phyloP scores from a whole-genome alignment of 2,888 invertebrate species.

The Aspidiotus destructor region DNA sequence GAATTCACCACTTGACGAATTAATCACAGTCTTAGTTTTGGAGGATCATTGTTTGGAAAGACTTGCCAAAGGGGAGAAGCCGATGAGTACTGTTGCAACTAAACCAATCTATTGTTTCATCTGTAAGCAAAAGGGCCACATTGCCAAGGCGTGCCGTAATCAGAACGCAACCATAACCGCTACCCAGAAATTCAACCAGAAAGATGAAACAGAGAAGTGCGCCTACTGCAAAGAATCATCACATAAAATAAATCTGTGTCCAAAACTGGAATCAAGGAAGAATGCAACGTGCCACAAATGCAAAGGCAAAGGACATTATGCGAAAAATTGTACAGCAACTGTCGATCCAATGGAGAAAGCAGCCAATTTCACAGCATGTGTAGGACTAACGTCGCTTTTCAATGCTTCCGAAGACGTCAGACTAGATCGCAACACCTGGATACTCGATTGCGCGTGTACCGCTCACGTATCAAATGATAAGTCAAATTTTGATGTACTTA shows the following conservation, averaged over 20 bases:
- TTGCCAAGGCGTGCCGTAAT: not conserved
- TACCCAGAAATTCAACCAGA: not conserved
- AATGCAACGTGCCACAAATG: slow-evolving; percentile 1
- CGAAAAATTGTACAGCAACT: not conserved
- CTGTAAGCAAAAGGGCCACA: not conserved
- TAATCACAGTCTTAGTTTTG: not conserved
- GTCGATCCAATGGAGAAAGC: not conserved
- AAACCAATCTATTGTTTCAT: not conserved
- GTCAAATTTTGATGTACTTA: not conserved
- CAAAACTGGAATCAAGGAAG: not conserved
- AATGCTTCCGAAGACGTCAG: not conserved
- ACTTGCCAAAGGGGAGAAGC: not conserved
- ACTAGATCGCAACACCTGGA: not conserved
- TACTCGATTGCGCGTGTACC: slow-evolving; percentile 7
- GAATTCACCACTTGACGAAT: not conserved
- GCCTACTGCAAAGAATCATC: not conserved
- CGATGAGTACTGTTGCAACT: not conserved
- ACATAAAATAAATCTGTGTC: not conserved
- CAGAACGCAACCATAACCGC: not conserved
- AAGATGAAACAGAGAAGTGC: not conserved
- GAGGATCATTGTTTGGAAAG: not conserved
- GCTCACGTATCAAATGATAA: slow-evolving; percentile 5
- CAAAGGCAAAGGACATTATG: slow-evolving; percentile 4
- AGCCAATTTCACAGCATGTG: not conserved
- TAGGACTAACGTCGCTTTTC: not conserved